phyloP scores from a whole-genome alignment of 2,113 vertebrate species.

The Ancistrus triradiatus region DNA sequence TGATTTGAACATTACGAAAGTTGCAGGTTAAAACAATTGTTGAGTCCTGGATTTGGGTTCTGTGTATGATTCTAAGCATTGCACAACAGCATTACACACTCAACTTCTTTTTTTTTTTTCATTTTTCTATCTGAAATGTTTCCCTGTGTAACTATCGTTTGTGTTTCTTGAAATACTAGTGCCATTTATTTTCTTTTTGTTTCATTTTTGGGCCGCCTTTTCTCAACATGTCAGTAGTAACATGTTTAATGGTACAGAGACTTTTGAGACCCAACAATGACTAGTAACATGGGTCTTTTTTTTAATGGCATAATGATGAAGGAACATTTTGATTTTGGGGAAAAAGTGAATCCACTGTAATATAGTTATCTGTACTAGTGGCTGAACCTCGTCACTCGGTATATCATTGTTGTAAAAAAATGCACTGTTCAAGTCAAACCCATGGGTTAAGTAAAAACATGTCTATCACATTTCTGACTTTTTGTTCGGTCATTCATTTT shows the following conservation, averaged over 20 bases:
- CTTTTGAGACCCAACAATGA: slow-evolving; percentile 47
- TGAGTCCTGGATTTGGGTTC: slow-evolving; percentile 8
- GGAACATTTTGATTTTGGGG: slow-evolving; percentile 49
- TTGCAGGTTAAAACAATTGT: neutral
- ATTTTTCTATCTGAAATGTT: slow-evolving; percentile 21
- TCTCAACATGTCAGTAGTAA: slow-evolving; percentile 52
- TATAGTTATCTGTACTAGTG: slow-evolving; percentile 69
- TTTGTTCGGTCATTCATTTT: no score
- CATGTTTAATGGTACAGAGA: slow-evolving; percentile 57
- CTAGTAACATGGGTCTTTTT: slow-evolving; percentile 51
- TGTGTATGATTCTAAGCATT: slow-evolving; percentile 11
- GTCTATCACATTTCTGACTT: slow-evolving; percentile 52
- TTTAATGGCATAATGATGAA: slow-evolving; percentile 57
- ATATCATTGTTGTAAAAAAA: slow-evolving; percentile 74
- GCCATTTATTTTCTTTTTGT: slow-evolving; percentile 61
- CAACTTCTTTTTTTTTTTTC: neutral
- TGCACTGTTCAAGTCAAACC: slow-evolving; percentile 75
- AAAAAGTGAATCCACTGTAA: slow-evolving; percentile 52
- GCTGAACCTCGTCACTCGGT: slow-evolving; percentile 67
- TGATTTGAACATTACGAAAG: neutral
- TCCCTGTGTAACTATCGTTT: slow-evolving; percentile 56
- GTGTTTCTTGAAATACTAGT: slow-evolving; percentile 61
- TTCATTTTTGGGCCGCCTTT: slow-evolving; percentile 52
- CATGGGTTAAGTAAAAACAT: slow-evolving; percentile 71
- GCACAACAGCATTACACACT: slow-evolving; percentile 18